Percentiles rank a stretch among this genome's conserved stretches.
Evolutionary conservation across 1,140 invertebrate species (phyloP).

Genomic region (Trigoniulus corallinus): DNA sequence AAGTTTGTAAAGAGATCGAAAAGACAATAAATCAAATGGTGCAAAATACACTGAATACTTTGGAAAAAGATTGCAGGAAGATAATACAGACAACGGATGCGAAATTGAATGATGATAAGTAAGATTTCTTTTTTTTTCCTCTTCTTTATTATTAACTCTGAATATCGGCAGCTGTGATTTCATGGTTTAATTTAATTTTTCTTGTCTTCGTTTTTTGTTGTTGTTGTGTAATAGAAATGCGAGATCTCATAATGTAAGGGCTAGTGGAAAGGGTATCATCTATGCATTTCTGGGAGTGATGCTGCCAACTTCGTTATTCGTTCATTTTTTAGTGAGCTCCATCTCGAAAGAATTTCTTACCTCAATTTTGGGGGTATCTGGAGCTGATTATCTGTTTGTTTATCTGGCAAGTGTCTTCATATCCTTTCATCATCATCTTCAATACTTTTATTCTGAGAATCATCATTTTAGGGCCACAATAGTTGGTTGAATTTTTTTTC

Average conservation of each 20-base stretch:
- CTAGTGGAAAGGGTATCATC: slow-evolving; percentile 20
- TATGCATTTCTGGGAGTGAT: slow-evolving; percentile 26
- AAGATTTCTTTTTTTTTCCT: slow-evolving; percentile 2
- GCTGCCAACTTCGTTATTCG: slow-evolving; percentile 25
- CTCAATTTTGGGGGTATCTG: slow-evolving; percentile 21
- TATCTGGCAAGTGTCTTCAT: slow-evolving; percentile 23
- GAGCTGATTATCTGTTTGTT: slow-evolving; percentile 19
- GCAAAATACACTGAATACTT: slow-evolving; percentile 38
- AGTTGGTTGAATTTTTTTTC: no score
- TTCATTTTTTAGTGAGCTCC: slow-evolving; percentile 26
- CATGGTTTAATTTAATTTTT: background rate
- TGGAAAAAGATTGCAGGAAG: slow-evolving; percentile 36
- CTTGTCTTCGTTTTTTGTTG: slow-evolving; percentile 8
- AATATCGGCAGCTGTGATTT: background rate
- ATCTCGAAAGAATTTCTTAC: slow-evolving; percentile 21
- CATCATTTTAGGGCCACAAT: background rate
- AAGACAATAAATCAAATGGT: slow-evolving; percentile 41
- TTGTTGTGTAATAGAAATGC: slow-evolving; percentile 9
- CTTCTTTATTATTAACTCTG: background rate
- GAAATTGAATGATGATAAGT: slow-evolving; percentile 29
- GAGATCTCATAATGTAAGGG: slow-evolving; percentile 18
- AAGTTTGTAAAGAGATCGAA: slow-evolving; percentile 38
- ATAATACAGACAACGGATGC: slow-evolving; percentile 30
- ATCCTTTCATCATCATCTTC: background rate
- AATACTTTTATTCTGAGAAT: background rate